Evolutionary conservation across 2,888 invertebrate genomes (phyloP).

Genomic region (Amorpha juglandis): DNA sequence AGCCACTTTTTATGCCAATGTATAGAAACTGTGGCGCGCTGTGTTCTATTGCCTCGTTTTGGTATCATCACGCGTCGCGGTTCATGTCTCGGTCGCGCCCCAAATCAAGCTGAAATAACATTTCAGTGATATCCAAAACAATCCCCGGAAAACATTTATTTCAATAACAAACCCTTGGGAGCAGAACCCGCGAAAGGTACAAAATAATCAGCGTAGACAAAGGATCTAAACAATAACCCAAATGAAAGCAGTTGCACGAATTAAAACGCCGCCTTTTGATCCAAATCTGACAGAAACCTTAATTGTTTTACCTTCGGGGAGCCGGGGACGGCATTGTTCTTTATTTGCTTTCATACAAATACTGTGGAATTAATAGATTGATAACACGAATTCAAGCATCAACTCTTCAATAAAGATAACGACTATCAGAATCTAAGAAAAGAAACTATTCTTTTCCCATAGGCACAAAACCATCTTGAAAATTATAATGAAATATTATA

Average conservation of each 20-base stretch:
- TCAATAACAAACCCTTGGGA: neutral
- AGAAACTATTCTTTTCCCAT: too few relatives aligned
- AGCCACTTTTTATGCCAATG: too few relatives aligned
- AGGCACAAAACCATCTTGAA: too few relatives aligned
- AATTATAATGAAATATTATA: too few relatives aligned
- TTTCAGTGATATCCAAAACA: neutral
- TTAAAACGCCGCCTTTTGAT: conserved; percentile 24
- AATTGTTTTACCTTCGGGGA: conserved; percentile 8
- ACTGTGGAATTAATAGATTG: neutral
- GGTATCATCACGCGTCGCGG: too few relatives aligned
- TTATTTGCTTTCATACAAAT: neutral
- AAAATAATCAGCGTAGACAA: conserved; percentile 25
- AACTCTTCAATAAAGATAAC: too few relatives aligned
- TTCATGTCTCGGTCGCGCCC: too few relatives aligned
- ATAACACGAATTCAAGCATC: neutral
- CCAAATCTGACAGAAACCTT: neutral
- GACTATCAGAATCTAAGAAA: too few relatives aligned
- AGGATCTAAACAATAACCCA: conserved; percentile 11
- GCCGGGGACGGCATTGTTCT: neutral
- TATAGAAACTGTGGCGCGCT: too few relatives aligned
- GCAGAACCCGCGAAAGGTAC: conserved; percentile 9
- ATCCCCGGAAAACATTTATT: neutral
- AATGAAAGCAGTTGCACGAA: conserved; percentile 19
- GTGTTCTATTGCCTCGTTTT: too few relatives aligned
- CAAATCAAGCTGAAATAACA: neutral